Evolutionary conservation across 2,888 invertebrate species (phyloP), one percentile per base, ranked within the genome.

Genomic region (Ganaspis brasiliensis): DNA sequence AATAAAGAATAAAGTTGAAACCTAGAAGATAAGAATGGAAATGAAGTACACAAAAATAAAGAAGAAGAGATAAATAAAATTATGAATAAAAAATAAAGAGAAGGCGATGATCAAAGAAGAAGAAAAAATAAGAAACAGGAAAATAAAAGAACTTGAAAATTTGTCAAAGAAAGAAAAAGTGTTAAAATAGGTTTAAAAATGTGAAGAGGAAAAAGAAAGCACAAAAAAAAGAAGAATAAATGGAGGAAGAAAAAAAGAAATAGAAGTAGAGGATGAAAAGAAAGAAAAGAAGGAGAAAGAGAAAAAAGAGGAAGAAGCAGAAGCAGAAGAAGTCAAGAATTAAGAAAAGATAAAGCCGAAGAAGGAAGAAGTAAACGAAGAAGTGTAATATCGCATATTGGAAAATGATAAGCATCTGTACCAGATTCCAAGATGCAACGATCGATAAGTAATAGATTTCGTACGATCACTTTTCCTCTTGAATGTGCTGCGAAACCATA

Each of bases 361-460:
- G 4, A 16, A 19, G 56, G 16, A 40, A 59, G 19, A 74, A 56
- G 59, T 21, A 61, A 21, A 63, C 16, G 72, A 45, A 56, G 55
- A 76, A 56, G 55, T 37, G 16, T 16, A 59, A 63, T 63, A 63
- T 63, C 63, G 21, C 63, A 40, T 35, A 40, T 37, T 40, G 19
- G 37, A 6, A 37, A 63, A 63, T 4, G 63, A 63, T 63, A 63
- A n/a, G 63, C 40, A 63, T 63, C 40, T 40, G 19, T 12, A 40
- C 40, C 63, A 63, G 21, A 63, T 40, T 40, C 63, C 63, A 14
- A 21, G 40, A 63, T 63, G 12, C 40, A 40, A 40, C 21, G 19
- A 63, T 37, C 40, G 40, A 63, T 40, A 24, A 40, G 63, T 40
- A 63, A 63, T 40, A 63, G 63, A 63, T 35, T 63, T 63, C 63